Base-by-base conservation (phyloP, 2,888 invertebrate species). In the Mesopsocus fuscifrons region DNA sequence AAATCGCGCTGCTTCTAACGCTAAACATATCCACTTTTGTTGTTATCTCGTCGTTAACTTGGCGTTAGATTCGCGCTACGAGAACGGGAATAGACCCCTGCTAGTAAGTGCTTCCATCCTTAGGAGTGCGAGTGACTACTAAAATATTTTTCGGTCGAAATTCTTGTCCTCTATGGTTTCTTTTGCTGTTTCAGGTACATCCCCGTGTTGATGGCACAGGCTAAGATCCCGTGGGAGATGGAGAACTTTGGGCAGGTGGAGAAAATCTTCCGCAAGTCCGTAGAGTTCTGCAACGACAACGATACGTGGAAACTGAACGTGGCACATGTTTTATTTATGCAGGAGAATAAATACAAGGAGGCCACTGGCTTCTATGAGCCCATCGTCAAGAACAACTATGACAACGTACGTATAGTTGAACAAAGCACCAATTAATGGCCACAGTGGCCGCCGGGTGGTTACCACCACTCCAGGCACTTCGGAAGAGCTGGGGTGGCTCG, bases 261-360 rank as follows among this genome's bases (percentile, higher is more conserved):
- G 59, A 88, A 91, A 58, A 89, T 95, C 50, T 95, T 97, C 59
- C 75, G 89, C 23, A 91, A 94, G 59, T 92, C 92, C 45, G 91
- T 89, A 0, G 98, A 99, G 59, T 97, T 97, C 61, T 97, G 97
- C 57, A 89, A 89, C 51, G 95, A 95, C 56, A 89, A 94, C 53
- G 92, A 97, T 52, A 76, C 81, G 1, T 99, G 97, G 97, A 80
- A 92, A 49, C 65, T 98, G 16, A 98, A 99, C 58, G 95, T 97
- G 0, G 98, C 97, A 0, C 98, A 99, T 58, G 95, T 97, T 1
- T 67, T 98, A 2, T 98, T 97, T 59, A 98, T 99, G 97, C 95
- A 97, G 63, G 94, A 94, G 57, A 91, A 84, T 57, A 97, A 97
- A 60, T 98, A 92, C 59, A 92, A 92, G 57, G 95, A 98, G 64